Evolutionary conservation across 2,888 invertebrate species (phyloP), one percentile per base, ranked within the genome.

Genomic region (Spicauda simplicius): DNA sequence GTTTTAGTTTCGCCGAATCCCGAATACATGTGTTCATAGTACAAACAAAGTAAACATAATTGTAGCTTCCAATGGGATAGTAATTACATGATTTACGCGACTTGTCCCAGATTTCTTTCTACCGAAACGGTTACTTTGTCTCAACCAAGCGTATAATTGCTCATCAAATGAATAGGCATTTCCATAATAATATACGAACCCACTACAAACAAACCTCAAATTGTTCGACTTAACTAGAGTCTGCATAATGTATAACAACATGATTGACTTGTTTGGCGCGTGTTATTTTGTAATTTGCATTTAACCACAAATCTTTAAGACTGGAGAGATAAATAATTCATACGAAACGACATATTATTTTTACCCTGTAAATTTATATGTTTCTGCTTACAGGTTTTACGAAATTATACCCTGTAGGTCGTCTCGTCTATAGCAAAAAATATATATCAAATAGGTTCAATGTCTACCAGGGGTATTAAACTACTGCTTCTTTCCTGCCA

Each of bases 241-340:
- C 56, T 64, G 70, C 73, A 74, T 78, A 25, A 25, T 25, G 25
- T 25, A 25, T 25, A 25, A 25, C 25, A 25, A 25, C 72, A 74
- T 81, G 81, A 85, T 82, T 82, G 78, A 72, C 69, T 70, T 70
- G 75, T 80, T 76, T 79, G 78, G 78, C 81, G 73, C 80, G 80
- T 81, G 84, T 79, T 77, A 76, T 76, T 78, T 78, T 72, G 74
- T 76, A 73, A 78, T 78, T 76, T 73, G 76, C 56, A 71, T 74
- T 69, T 72, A 69, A 60, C 56, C 59, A 53, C 68, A 69, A 68
- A 53, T 66, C 70, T 25, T 71, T 73, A 65, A 66, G 71, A 68
- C 59, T 45, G 30, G 59, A 61, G 55, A 60, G 50, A 67, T 67
- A 61, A 67, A 65, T 65, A 65, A 59, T 59, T 65, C 65, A 59